phyloP scores from a whole-genome alignment of 2,113 vertebrate genomes.

The Strix uralensis region DNA sequence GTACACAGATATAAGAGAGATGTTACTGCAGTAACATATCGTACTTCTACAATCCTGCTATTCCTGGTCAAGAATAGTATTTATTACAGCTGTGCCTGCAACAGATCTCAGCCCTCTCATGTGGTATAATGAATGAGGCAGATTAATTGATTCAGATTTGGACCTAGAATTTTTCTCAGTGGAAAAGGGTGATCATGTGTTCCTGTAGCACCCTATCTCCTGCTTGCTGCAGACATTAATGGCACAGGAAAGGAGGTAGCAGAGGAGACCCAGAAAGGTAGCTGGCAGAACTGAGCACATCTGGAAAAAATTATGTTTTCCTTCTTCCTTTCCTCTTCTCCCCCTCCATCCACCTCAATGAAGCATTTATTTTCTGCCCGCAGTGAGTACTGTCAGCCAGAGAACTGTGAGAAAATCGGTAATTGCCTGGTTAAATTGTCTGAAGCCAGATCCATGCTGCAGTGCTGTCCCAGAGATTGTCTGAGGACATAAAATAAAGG shows the following conservation, averaged over 20 bases:
- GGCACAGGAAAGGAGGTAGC: neutral
- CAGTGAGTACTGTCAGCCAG: neutral
- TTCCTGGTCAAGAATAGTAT: neutral
- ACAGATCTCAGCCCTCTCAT: neutral
- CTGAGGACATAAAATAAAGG: neutral
- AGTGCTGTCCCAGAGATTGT: neutral
- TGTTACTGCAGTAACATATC: neutral
- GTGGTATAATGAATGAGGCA: neutral
- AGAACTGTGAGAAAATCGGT: neutral
- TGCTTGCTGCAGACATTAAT: neutral
- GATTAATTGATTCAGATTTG: neutral
- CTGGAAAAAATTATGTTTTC: neutral
- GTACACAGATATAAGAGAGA: neutral
- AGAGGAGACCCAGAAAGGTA: neutral
- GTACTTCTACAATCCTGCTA: neutral
- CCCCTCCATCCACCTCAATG: accelerated
- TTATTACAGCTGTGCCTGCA: neutral
- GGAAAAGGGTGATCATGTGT: neutral
- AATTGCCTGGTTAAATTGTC: neutral
- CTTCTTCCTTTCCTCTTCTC: neutral
- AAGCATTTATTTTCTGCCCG: neutral
- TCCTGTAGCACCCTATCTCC: neutral
- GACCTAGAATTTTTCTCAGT: neutral
- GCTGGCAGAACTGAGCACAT: neutral
- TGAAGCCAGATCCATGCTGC: neutral